phyloP scores from a whole-genome alignment of 2,797 vertebrate species.

The Acomys russatus region DNA sequence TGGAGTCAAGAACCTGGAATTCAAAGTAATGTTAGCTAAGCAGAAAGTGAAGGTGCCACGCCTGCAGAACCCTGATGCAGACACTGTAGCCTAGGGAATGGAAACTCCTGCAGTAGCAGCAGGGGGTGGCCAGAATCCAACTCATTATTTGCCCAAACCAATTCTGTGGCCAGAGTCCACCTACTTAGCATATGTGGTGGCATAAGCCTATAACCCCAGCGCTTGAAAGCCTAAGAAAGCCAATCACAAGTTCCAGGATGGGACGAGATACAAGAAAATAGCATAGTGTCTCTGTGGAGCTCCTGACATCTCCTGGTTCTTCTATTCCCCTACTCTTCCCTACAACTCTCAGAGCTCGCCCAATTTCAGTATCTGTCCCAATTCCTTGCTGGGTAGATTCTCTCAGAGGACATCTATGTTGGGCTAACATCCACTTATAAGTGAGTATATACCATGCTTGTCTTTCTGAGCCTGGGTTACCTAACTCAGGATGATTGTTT shows the following conservation, averaged over 20 bases:
- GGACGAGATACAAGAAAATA: not conserved
- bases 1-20: slow-evolving; percentile 28
- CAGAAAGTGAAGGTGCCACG: not conserved
- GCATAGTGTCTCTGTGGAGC: too few relatives aligned
- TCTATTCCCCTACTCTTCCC: too few relatives aligned
- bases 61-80: not conserved
- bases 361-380: too few relatives aligned
- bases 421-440: too few relatives aligned
- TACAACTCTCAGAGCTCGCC: too few relatives aligned
- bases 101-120: not conserved
- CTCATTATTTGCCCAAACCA: not conserved
- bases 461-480: too few relatives aligned
- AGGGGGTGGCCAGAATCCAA: rapidly evolving
- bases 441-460: too few relatives aligned
- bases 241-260: not conserved
- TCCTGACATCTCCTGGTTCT: too few relatives aligned
- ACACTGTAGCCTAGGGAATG: not conserved
- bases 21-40: slow-evolving; percentile 38
- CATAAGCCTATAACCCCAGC: not conserved
- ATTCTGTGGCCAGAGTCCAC: not conserved
- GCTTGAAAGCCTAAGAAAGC: not conserved
- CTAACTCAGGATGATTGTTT: too few relatives aligned
- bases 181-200: too few relatives aligned
- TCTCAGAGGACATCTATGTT: too few relatives aligned
- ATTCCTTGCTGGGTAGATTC: too few relatives aligned